Base-by-base conservation (phyloP, 2,797 vertebrate species). In the Enteromius anoplus region DNA sequence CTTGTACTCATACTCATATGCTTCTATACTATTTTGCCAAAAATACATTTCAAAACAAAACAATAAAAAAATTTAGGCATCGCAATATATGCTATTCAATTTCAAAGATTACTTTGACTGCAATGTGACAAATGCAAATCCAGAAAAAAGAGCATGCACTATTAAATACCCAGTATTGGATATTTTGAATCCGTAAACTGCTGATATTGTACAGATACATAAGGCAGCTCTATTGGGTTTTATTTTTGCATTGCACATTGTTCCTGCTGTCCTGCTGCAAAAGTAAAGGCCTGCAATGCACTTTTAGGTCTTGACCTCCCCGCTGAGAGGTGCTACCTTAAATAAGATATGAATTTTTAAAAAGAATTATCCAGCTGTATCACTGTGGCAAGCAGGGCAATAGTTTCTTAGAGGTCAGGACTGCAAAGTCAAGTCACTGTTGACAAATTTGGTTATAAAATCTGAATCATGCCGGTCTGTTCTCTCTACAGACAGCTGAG, bases 401-500 rank as follows among this genome's bases (percentile, higher is more conserved):
- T 78, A 51, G 77, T 84, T 80, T 73, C 23, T 9, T 37, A 75
- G 84, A 75, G 85, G 70, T 83, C 70, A 65, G 65, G 23, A 37
- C 49, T 53, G 21, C 51, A 40, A 62, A 78, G 40, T 64, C 34
- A 14, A 60, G 60, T 83, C 76, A 75, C 19, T 55, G 71, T 58
- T 87, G 80, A 69, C 77, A 85, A 51, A 83, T 86, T 75, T 87
- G 83, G 32, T 85, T 62, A 79, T 85, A 58, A 85, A 79, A 85
- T 70, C 51, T 70, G 65, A 85, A 77, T 85, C 69, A 71, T 42
- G 11, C 65, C 11, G 45, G 26, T 62, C 51, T 40, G 47, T 49
- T 79, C 77, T 70, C n/a, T 49, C 40, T 75, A 23, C 32, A n/a
- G 49, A 83, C 37, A 45, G 85, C 81, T 80, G 85, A 86, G 64